Conservation (phyloP, 2,888 invertebrate genomes). For the Meteorus colon region DNA sequence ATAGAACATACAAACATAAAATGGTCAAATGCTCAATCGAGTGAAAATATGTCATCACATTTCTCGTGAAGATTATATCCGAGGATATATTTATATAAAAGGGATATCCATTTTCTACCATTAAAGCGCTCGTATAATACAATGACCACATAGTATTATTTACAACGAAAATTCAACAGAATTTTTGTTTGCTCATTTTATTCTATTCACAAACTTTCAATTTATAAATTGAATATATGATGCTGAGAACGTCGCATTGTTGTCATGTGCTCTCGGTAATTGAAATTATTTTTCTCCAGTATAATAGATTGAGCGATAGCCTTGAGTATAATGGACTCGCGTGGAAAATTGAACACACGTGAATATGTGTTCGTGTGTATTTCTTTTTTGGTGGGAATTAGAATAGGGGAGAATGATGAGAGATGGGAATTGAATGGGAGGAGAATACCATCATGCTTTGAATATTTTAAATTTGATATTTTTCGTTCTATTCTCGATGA, state of each 20-base stretch:
- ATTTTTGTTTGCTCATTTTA: not conserved
- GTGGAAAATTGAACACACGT: too few relatives aligned
- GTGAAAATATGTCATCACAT: slow-evolving; percentile 1
- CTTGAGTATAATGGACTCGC: too few relatives aligned
- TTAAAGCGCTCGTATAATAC: not conserved
- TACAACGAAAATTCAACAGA: not conserved
- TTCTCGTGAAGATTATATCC: not conserved
- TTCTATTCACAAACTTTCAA: not conserved
- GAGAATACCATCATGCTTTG: too few relatives aligned
- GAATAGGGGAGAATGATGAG: too few relatives aligned
- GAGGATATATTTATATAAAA: not conserved
- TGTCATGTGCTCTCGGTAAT: too few relatives aligned
- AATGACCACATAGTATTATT: not conserved
- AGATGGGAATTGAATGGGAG: too few relatives aligned
- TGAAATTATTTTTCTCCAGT: too few relatives aligned
- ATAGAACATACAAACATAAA: not conserved
- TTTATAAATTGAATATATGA: too few relatives aligned
- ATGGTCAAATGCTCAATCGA: slow-evolving; percentile 5
- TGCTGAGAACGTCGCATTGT: too few relatives aligned
- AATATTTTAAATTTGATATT: too few relatives aligned
- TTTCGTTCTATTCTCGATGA: too few relatives aligned
- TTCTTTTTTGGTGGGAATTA: not conserved
- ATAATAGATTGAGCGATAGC: too few relatives aligned
- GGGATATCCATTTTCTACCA: not conserved
- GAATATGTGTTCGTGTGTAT: not conserved